A percentile compares a stretch with the other conserved stretches of the same genome.
phyloP scores from a whole-genome alignment of 1,140 invertebrate genomes.

The Drosophila varians region DNA sequence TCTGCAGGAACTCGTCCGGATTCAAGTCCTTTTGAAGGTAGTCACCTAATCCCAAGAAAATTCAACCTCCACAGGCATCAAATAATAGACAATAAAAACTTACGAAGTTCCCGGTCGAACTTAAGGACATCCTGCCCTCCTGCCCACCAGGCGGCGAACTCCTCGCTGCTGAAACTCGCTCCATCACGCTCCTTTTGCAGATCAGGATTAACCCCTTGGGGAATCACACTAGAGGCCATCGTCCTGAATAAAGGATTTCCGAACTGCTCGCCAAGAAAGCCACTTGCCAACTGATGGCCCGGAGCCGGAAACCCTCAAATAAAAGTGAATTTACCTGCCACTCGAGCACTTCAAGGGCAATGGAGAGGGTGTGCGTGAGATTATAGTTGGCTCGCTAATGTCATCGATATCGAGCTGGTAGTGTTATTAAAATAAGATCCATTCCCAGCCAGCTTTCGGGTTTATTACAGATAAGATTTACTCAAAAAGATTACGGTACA shows the following conservation, averaged over 20 bases:
- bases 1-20: constrained; percentile 15
- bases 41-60: constrained; percentile 41
- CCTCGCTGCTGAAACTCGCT: constrained; percentile 89
- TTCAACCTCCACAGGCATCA: no score
- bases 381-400: background rate
- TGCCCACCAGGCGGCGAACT: constrained; percentile 91
- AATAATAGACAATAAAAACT: constrained; percentile 85
- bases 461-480: background rate
- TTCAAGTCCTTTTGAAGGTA: constrained; percentile 53
- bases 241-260: background rate
- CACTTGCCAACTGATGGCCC: background rate
- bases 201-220: constrained; percentile 85
- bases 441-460: background rate
- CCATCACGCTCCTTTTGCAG: constrained; percentile 89
- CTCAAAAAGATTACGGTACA: background rate
- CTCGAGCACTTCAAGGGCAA: constrained; percentile 3
- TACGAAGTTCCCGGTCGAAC: constrained; percentile 83
- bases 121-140: constrained; percentile 89
- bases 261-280: constrained; percentile 9
- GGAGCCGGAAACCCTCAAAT: background rate
- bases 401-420: constrained; percentile 6
- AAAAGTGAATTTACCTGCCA: constrained; percentile 16
- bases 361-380: background rate
- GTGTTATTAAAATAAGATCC: background rate
- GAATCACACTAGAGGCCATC: constrained; percentile 30